These are phyloP conservation scores for Ia io DNA, from an alignment of 2,113 vertebrate genomes.

Conservation along the genomic window DNA sequence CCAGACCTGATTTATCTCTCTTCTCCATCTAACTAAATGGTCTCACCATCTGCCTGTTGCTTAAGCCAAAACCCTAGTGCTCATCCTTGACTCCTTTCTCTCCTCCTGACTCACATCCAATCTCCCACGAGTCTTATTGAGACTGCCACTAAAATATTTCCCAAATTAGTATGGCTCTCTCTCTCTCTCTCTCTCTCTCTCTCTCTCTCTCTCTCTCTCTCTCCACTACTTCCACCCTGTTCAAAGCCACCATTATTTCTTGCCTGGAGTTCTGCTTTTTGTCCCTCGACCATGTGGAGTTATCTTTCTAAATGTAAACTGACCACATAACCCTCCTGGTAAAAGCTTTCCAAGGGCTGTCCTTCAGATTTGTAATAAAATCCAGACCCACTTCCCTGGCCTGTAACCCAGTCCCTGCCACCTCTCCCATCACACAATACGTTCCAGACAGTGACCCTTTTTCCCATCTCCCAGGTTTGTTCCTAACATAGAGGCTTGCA, in stretches of 20 bases:
- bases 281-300: not conserved
- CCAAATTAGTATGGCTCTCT: accelerated
- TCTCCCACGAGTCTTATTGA: not conserved
- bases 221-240: not conserved
- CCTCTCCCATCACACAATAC: accelerated
- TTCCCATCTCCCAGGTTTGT: not conserved
- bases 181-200: too few species aligned
- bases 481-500: not conserved
- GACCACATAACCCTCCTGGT: not conserved
- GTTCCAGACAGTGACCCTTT: not conserved
- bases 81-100: not conserved
- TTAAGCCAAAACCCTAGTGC: not conserved
- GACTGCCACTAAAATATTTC: not conserved
- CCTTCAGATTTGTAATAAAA: not conserved
- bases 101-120: not conserved
- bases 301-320: not conserved
- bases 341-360: not conserved
- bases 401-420: accelerated
- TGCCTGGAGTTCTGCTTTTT: accelerated
- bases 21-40: not conserved
- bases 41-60: not conserved
- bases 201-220: too few species aligned
- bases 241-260: not conserved
- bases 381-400: not conserved
- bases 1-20: not conserved